Percentiles rank a stretch among this genome's conserved stretches.
Conservation (phyloP, 1,140 invertebrate species). For the Mactra quadrangularis region DNA sequence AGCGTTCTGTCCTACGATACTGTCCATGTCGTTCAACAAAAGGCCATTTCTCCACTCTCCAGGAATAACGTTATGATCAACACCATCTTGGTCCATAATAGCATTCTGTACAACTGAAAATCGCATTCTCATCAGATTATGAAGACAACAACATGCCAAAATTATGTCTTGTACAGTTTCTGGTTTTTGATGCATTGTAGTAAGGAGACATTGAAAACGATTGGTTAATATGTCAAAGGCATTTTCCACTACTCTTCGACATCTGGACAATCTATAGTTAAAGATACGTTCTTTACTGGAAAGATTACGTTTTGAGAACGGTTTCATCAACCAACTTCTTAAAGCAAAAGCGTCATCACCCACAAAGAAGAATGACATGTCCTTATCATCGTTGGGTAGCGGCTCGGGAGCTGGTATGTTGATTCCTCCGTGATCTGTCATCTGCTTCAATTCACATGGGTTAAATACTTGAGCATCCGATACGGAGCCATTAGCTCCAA, state of each 20-base stretch:
- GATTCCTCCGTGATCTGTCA: slow-evolving; percentile 57
- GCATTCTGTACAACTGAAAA: slow-evolving; percentile 28
- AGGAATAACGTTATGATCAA: slow-evolving; percentile 23
- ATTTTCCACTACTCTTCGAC: slow-evolving; percentile 79
- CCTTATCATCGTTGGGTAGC: slow-evolving; percentile 50
- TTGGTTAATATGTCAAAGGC: slow-evolving; percentile 73
- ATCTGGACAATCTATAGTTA: slow-evolving; percentile 83
- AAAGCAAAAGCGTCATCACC: slow-evolving; percentile 76
- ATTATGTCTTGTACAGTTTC: slow-evolving; percentile 25
- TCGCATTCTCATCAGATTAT: slow-evolving; percentile 51
- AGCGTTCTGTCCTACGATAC: neutral
- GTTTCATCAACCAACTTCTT: slow-evolving; percentile 67
- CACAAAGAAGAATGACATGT: slow-evolving; percentile 67
- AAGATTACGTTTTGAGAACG: slow-evolving; percentile 72
- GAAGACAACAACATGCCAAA: slow-evolving; percentile 45
- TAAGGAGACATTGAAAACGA: slow-evolving; percentile 48
- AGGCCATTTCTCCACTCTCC: slow-evolving; percentile 47
- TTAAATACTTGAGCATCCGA: slow-evolving; percentile 59
- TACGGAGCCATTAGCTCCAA: slow-evolving; percentile 56
- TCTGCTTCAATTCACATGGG: slow-evolving; percentile 35
- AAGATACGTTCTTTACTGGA: slow-evolving; percentile 75
- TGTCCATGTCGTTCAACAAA: neutral
- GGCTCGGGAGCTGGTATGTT: slow-evolving; percentile 61
- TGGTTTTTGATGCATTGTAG: slow-evolving; percentile 28
- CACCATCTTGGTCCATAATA: slow-evolving; percentile 20